Conservation (phyloP, 2,888 invertebrate species). For the Limnephilus auricula region DNA sequence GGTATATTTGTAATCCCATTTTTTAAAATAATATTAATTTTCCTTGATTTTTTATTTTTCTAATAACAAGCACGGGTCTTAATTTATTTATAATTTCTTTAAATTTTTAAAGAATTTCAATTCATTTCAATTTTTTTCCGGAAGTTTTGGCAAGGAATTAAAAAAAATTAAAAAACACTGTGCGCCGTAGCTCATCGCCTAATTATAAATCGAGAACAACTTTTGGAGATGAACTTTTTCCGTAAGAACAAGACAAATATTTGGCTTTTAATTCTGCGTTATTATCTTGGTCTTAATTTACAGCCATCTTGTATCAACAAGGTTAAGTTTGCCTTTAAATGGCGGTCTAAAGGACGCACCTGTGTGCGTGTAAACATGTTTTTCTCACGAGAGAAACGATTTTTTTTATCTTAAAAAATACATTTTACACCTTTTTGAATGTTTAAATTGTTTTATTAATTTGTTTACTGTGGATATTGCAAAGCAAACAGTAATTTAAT, state of each 20-base stretch:
- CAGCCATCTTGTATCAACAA: not conserved
- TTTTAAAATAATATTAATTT: too few species aligned
- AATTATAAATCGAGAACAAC: not conserved
- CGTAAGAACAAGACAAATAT: not conserved
- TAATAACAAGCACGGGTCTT: too few species aligned
- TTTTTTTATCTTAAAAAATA: not conserved
- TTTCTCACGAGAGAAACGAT: not conserved
- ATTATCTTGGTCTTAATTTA: not conserved
- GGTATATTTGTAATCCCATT: too few species aligned
- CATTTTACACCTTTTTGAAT: slow-evolving; percentile 26
- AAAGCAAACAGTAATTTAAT: not conserved
- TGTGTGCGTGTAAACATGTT: slow-evolving; percentile 30
- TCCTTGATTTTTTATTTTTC: too few species aligned
- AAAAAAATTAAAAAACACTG: not conserved
- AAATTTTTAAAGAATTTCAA: too few species aligned
- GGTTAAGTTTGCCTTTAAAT: slow-evolving; percentile 35
- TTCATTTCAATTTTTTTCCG: too few species aligned
- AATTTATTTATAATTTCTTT: too few species aligned
- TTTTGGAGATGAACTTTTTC: not conserved
- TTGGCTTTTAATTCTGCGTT: not conserved
- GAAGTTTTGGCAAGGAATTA: too few species aligned
- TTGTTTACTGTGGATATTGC: not conserved
- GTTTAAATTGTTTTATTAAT: slow-evolving; percentile 23
- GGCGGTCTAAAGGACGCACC: not conserved
- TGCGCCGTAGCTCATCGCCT: not conserved